These are phyloP conservation scores for Parapristionchus giblindavisi DNA, from an alignment of 2,888 invertebrate species.

Conservation along the genomic window DNA sequence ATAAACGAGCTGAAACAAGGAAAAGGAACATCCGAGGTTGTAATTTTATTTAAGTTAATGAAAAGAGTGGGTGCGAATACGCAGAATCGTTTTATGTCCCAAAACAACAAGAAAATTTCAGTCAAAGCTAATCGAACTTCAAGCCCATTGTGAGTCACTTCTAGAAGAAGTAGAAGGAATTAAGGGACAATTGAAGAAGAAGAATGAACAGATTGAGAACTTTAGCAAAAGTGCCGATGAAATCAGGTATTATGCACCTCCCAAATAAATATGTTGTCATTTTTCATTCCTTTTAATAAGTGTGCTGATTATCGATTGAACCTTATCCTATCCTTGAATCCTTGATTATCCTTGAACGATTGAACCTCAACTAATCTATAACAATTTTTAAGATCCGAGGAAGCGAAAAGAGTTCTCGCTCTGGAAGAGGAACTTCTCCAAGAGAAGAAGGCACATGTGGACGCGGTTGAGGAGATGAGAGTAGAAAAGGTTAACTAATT, in stretches of 20 bases:
- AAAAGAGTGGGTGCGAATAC: no score
- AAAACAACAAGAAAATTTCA: slow-evolving; percentile 34
- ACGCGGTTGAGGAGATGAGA: slow-evolving; percentile 40
- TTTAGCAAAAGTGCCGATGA: slow-evolving; percentile 57
- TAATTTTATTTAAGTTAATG: no score
- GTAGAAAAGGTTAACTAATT: slow-evolving; percentile 4
- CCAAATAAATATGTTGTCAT: no score
- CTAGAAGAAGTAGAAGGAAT: slow-evolving; percentile 52
- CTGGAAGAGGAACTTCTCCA: slow-evolving; percentile 44
- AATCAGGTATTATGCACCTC: no score
- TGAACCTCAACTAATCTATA: background rate
- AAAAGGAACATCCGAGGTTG: slow-evolving; percentile 8
- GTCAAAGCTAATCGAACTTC: slow-evolving; percentile 35
- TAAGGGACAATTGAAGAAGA: slow-evolving; percentile 55
- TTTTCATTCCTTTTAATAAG: background rate
- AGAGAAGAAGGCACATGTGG: slow-evolving; percentile 41
- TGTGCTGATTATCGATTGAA: background rate
- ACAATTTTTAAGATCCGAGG: slow-evolving; percentile 1
- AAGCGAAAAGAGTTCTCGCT: slow-evolving; percentile 34
- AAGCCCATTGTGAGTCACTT: slow-evolving; percentile 42
- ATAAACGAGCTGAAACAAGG: slow-evolving; percentile 21
- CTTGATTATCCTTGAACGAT: no score
- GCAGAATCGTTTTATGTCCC: no score
- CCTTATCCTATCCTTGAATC: no score
- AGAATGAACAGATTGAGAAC: slow-evolving; percentile 54